phyloP scores from a whole-genome alignment of 2,888 invertebrate species.

The Pseudoips prasinana region DNA sequence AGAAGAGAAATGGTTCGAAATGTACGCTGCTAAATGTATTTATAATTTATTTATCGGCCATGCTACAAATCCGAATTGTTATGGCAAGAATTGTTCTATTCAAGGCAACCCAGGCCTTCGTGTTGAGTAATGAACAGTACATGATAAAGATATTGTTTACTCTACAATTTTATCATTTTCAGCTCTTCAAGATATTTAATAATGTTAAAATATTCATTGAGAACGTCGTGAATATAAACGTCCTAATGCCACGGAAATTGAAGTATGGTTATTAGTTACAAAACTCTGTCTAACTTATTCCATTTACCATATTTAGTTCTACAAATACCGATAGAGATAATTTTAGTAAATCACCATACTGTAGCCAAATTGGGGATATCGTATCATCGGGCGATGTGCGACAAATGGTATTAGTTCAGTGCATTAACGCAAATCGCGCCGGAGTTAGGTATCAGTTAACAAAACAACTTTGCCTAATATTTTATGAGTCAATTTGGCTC shows the following conservation, averaged over 20 bases:
- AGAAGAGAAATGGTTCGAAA: slow-evolving; percentile 78
- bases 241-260: too few species aligned
- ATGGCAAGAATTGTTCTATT: slow-evolving; percentile 55
- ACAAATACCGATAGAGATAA: slow-evolving; percentile 26
- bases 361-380: slow-evolving; percentile 30
- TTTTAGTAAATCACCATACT: slow-evolving; percentile 32
- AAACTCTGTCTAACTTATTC: too few species aligned
- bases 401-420: slow-evolving; percentile 24
- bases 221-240: too few species aligned
- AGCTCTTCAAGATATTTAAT: too few species aligned
- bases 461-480: slow-evolving; percentile 4
- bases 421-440: slow-evolving; percentile 16
- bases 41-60: slow-evolving; percentile 77
- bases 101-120: slow-evolving; percentile 31
- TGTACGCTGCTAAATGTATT: slow-evolving; percentile 76
- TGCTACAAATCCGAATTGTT: slow-evolving; percentile 71
- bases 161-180: slow-evolving; percentile 5
- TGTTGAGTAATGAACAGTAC: slow-evolving; percentile 45
- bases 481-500: too few species aligned
- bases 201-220: too few species aligned
- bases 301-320: slow-evolving; percentile 24
- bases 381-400: slow-evolving; percentile 22
- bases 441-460: slow-evolving; percentile 4
- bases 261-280: too few species aligned
- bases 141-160: slow-evolving; percentile 22